Evolutionary conservation across 2,888 invertebrate genomes (phyloP).

Genomic region (Notodonta dromedarius): DNA sequence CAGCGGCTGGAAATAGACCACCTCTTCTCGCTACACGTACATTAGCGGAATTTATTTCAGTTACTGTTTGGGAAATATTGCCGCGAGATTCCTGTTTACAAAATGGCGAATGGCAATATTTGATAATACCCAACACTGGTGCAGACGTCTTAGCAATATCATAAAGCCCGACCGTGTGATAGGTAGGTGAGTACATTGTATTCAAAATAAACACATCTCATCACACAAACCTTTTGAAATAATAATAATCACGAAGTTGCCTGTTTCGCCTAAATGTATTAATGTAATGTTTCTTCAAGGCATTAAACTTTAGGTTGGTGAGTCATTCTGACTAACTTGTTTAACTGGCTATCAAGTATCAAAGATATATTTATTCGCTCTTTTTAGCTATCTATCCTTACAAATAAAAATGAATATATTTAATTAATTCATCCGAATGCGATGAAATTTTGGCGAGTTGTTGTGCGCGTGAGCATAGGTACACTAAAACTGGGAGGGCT

Average conservation of each 20-base stretch:
- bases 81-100: conserved; percentile 25
- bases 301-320: conserved; percentile 32
- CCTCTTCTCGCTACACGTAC: conserved; percentile 17
- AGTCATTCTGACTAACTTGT: conserved; percentile 19
- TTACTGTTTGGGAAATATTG: conserved; percentile 41
- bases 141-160: conserved; percentile 15
- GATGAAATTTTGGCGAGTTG: no score
- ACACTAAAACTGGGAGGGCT: no score
- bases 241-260: conserved; percentile 13
- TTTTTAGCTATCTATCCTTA: not conserved
- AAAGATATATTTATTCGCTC: no score
- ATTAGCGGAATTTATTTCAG: conserved; percentile 39
- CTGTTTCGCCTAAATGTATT: conserved; percentile 11
- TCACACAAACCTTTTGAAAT: not conserved
- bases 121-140: conserved; percentile 18
- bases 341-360: no score
- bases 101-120: conserved; percentile 31
- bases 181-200: not conserved
- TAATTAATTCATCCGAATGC: no score
- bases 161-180: conserved; percentile 6
- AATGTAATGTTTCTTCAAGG: conserved; percentile 16
- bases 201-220: conserved; percentile 8
- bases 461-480: no score
- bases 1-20: conserved; percentile 17
- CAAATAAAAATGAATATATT: not conserved